These are phyloP conservation scores for Triplophysa dalaica DNA, from an alignment of 2,113 vertebrate species.

Conservation along the genomic window DNA sequence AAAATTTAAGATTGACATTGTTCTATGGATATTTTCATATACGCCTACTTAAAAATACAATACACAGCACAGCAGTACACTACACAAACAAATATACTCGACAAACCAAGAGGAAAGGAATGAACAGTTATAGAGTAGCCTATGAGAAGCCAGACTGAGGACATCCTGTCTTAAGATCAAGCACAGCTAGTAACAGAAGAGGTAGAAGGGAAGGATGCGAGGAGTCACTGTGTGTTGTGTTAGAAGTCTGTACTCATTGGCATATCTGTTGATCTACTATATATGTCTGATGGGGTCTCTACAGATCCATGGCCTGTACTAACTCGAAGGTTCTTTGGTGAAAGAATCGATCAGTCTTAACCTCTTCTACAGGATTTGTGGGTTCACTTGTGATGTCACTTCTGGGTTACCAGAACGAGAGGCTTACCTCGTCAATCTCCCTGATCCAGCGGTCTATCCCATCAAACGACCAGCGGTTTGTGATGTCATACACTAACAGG, in stretches of 20 bases:
- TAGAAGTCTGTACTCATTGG: neutral
- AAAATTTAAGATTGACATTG: neutral
- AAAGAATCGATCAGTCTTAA: neutral
- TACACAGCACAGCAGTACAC: neutral
- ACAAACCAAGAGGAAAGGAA: neutral
- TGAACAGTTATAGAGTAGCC: neutral
- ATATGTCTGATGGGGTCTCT: neutral
- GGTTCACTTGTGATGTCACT: neutral
- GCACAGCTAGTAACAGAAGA: neutral
- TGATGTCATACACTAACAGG: slow-evolving; percentile 97
- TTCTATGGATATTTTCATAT: no score
- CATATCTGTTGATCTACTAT: neutral
- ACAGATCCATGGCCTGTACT: neutral
- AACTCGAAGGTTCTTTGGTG: neutral
- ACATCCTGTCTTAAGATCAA: slow-evolving; percentile 1
- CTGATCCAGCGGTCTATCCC: slow-evolving; percentile 98
- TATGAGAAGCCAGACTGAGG: neutral
- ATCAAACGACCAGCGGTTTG: slow-evolving; percentile 97
- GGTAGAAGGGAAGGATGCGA: neutral
- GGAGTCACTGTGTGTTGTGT: neutral
- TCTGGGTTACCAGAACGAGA: neutral
- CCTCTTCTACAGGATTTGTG: neutral
- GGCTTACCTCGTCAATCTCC: slow-evolving; percentile 92
- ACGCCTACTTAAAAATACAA: neutral
- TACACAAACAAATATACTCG: neutral